A percentile compares a stretch with the other conserved stretches of the same genome.
Conservation (phyloP, 2,888 invertebrate genomes). For the Micropterix aruncella region DNA sequence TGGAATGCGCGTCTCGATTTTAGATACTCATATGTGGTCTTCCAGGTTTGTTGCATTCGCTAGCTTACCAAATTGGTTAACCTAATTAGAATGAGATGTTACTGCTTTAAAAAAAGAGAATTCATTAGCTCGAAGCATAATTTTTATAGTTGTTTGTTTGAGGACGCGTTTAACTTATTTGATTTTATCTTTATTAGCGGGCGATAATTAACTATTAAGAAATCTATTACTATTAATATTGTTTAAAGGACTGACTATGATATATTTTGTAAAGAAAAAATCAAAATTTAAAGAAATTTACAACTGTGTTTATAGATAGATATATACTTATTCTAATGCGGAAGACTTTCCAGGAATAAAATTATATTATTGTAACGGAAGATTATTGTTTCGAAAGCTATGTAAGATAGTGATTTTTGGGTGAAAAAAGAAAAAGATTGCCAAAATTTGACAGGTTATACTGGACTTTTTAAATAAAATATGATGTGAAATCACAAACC, state of each 20-base stretch:
- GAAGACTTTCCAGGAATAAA: neutral
- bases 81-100: neutral
- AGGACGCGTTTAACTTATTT: neutral
- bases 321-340: constrained; percentile 1
- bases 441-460: constrained; percentile 10
- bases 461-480: constrained; percentile 12
- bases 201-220: neutral
- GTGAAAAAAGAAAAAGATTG: constrained; percentile 3
- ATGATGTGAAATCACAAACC: neutral
- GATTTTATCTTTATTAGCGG: neutral
- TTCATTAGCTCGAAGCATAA: neutral
- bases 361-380: constrained; percentile 4
- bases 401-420: constrained; percentile 1
- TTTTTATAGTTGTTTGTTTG: neutral
- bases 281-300: constrained; percentile 2
- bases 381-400: constrained; percentile 1
- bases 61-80: neutral
- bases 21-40: neutral
- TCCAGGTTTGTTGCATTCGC: neutral
- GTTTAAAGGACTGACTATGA: constrained; percentile 14
- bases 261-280: constrained; percentile 5
- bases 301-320: constrained; percentile 1
- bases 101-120: neutral
- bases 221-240: constrained; percentile 9
- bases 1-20: no score